Percentiles rank a stretch among this genome's conserved stretches.
phyloP scores from a whole-genome alignment of 2,888 invertebrate genomes.

The Hesperia comma region DNA sequence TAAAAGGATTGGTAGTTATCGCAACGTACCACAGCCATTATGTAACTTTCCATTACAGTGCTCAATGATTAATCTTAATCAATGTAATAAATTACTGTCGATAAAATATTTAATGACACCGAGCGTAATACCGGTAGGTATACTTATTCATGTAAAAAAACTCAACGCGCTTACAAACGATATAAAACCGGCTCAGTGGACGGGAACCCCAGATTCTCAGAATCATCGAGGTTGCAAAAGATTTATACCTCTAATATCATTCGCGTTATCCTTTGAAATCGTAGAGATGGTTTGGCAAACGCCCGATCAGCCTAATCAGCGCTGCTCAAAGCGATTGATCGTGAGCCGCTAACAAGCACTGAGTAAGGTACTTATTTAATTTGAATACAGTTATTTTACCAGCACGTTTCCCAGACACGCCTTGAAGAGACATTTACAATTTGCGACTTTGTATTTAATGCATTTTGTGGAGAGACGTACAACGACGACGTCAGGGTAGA shows the following conservation, averaged over 20 bases:
- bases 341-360: conserved; percentile 37
- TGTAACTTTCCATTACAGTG: too few relatives aligned
- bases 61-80: too few relatives aligned
- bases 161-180: background rate
- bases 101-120: too few relatives aligned
- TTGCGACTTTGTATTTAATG: background rate
- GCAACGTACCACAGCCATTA: too few relatives aligned
- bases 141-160: background rate
- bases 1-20: too few relatives aligned
- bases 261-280: conserved; percentile 35
- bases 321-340: conserved; percentile 36
- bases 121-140: background rate
- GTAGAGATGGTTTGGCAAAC: conserved; percentile 36
- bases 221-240: conserved; percentile 31
- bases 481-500: too few relatives aligned
- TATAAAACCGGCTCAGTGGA: conserved; percentile 1
- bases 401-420: conserved; percentile 45
- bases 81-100: too few relatives aligned
- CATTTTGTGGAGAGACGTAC: background rate
- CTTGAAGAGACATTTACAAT: conserved; percentile 28
- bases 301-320: conserved; percentile 36
- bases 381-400: conserved; percentile 42
- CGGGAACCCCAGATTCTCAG: conserved; percentile 13
- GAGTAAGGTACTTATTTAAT: conserved; percentile 37
- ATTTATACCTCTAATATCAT: conserved; percentile 35